A percentile compares a stretch with the other conserved stretches of the same genome.
These are phyloP conservation scores for Lottia scabra DNA, from an alignment of 2,888 invertebrate genomes.

Conservation along the genomic window DNA sequence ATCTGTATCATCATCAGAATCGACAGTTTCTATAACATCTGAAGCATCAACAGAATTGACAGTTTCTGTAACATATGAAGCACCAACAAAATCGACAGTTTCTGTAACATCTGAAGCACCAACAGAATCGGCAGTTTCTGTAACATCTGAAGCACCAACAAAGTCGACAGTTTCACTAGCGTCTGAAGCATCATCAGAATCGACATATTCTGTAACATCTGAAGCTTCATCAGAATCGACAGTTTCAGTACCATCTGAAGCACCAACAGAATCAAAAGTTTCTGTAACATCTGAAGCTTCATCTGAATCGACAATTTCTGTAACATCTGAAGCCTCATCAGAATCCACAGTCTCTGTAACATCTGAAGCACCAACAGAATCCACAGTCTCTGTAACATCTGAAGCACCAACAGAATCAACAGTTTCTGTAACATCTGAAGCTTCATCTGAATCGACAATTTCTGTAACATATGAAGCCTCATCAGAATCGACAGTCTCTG, in stretches of 20 bases:
- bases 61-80: not conserved
- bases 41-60: not conserved
- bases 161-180: not conserved
- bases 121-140: not conserved
- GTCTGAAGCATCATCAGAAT: too few species aligned
- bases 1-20: not conserved
- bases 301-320: not conserved
- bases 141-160: not conserved
- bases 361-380: too few species aligned
- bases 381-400: too few species aligned
- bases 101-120: not conserved
- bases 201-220: too few species aligned
- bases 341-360: not conserved
- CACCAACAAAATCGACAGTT: not conserved
- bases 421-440: too few species aligned
- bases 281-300: not conserved
- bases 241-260: not conserved
- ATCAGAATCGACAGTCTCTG: too few species aligned
- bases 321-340: not conserved
- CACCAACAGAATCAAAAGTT: not conserved
- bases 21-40: not conserved
- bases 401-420: too few species aligned
- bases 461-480: too few species aligned
- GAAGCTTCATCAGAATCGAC: too few species aligned
- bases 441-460: too few species aligned